A percentile compares a stretch with the other conserved stretches of the same genome.
These are phyloP conservation scores for Tinea trinotella DNA, from an alignment of 2,888 invertebrate species.

Conservation along the genomic window DNA sequence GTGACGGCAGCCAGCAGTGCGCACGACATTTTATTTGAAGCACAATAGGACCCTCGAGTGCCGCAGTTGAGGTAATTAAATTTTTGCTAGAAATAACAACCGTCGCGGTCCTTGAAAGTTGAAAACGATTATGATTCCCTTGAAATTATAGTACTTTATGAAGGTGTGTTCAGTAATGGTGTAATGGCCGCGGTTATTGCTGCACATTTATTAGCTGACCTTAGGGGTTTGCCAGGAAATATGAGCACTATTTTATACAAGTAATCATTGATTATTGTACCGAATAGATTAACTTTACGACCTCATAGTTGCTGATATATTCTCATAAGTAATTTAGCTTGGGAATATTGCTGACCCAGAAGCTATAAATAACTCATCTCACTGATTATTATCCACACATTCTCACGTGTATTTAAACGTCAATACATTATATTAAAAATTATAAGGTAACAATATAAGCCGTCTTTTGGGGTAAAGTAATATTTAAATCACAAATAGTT, in stretches of 20 bases:
- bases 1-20: constrained; percentile 64
- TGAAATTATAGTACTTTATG: constrained; percentile 29
- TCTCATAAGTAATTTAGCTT: not conserved
- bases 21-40: constrained; percentile 66
- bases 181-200: constrained; percentile 7
- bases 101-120: constrained; percentile 22
- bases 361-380: not conserved
- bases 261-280: not conserved
- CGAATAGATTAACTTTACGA: constrained; percentile 5
- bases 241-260: constrained; percentile 10
- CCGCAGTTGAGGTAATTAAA: constrained; percentile 54
- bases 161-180: constrained; percentile 28
- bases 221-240: constrained; percentile 10
- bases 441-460: not conserved
- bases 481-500: constrained; percentile 1
- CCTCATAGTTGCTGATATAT: constrained; percentile 1
- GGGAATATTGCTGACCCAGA: not conserved
- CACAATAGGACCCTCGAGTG: constrained; percentile 51
- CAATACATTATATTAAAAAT: not conserved
- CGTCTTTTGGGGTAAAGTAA: not conserved
- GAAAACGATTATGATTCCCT: constrained; percentile 28
- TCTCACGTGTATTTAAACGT: not conserved
- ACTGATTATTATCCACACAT: not conserved
- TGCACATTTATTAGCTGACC: constrained; percentile 18
- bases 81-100: constrained; percentile 48